A percentile compares a stretch with the other conserved stretches of the same genome.
These are phyloP conservation scores for Chromoteleia sp. DNA, from an alignment of 2,888 invertebrate species.

Conservation along the genomic window DNA sequence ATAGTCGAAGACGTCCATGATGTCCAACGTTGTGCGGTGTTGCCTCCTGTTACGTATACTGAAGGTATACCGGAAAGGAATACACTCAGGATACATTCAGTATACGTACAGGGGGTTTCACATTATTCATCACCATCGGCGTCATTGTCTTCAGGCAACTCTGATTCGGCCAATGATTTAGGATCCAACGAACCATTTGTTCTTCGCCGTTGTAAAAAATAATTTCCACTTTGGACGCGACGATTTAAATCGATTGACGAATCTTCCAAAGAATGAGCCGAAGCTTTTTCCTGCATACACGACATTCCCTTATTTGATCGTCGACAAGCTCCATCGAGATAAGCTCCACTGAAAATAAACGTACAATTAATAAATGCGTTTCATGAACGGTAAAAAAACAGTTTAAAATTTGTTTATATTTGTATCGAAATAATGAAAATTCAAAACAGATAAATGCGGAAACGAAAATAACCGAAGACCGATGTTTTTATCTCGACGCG, in stretches of 20 bases:
- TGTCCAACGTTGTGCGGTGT: conserved; percentile 88
- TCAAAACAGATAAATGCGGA: background rate
- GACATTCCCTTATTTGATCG: too few species aligned
- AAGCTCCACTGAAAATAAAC: conserved; percentile 24
- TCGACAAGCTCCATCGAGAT: background rate
- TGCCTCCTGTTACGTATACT: conserved; percentile 99
- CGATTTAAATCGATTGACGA: conserved; percentile 22
- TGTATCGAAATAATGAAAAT: too few species aligned
- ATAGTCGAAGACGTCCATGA: conserved; percentile 32
- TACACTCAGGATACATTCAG: conserved; percentile 99
- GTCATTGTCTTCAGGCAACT: conserved; percentile 15
- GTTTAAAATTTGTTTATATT: too few species aligned
- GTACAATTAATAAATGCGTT: background rate
- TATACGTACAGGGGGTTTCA: conserved; percentile 98
- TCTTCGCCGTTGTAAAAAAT: background rate
- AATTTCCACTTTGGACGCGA: background rate
- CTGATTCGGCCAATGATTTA: conserved; percentile 7
- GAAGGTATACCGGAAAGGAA: conserved; percentile 99
- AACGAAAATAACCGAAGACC: background rate
- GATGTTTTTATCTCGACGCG: conserved; percentile 55
- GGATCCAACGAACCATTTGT: conserved; percentile 2
- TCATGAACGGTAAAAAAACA: too few species aligned
- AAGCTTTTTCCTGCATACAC: too few species aligned
- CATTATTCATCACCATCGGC: conserved; percentile 84
- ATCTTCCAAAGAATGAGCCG: conserved; percentile 52